phyloP scores from a whole-genome alignment of 2,113 vertebrate genomes.

The Xenopus borealis region DNA sequence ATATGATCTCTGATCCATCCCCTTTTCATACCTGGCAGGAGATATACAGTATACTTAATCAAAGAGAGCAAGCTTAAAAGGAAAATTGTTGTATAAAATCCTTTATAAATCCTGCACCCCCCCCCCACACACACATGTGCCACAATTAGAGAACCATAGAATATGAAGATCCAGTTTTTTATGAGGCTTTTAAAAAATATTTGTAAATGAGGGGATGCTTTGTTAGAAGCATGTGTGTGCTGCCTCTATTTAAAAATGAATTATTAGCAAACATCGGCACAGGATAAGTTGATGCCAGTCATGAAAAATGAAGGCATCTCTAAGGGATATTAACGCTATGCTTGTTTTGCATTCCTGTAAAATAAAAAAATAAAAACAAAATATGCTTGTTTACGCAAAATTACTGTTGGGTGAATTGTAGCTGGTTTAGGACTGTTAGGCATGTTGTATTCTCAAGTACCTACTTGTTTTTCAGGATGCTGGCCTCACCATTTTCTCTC shows the following conservation, averaged over 20 bases:
- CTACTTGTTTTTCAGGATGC: neutral
- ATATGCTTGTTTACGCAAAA: neutral
- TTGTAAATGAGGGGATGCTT: no score
- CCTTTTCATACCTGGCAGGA: no score
- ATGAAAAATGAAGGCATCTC: neutral
- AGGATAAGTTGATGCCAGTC: neutral
- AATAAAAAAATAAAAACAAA: neutral
- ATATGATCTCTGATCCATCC: slow-evolving; percentile 1
- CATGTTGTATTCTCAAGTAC: slow-evolving; percentile 5
- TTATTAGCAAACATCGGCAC: neutral
- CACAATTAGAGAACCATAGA: no score
- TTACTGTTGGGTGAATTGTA: neutral
- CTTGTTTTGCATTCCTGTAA: neutral
- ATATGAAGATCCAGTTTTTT: no score
- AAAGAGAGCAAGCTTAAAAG: no score
- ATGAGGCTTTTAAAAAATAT: no score
- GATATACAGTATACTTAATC: no score
- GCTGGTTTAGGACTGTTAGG: neutral
- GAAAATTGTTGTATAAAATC: no score
- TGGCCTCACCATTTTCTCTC: slow-evolving; percentile 1
- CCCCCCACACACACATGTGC: no score
- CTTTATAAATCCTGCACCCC: no score
- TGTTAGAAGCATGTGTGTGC: neutral
- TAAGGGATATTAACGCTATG: neutral
- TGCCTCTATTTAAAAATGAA: neutral